Evolutionary conservation across 2,113 vertebrate species (phyloP).

Genomic region (Mellivora capensis): DNA sequence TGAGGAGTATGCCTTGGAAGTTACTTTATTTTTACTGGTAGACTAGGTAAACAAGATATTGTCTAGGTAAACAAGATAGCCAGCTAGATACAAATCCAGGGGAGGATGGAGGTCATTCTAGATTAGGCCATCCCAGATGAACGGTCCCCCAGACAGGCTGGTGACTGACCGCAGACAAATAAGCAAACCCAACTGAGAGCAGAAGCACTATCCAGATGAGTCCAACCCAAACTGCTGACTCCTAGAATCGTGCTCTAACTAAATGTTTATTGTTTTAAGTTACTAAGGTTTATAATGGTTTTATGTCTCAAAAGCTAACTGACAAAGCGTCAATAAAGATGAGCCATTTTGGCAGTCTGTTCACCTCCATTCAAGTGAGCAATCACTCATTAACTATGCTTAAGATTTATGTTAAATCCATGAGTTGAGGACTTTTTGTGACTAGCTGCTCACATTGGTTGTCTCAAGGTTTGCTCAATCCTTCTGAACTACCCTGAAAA

Average conservation of each 20-base stretch:
- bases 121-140: background rate
- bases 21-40: background rate
- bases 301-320: background rate
- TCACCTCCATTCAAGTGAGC: background rate
- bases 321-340: background rate
- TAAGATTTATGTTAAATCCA: background rate
- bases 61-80: background rate
- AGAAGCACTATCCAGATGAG: background rate
- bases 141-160: accelerated
- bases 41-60: background rate
- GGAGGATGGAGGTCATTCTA: background rate
- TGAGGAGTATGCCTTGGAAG: background rate
- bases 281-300: background rate
- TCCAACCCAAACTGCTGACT: background rate
- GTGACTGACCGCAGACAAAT: background rate
- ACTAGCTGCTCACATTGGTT: background rate
- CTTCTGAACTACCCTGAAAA: background rate
- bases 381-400: background rate
- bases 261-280: background rate
- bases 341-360: background rate
- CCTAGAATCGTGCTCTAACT: background rate
- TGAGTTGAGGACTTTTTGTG: background rate
- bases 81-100: background rate
- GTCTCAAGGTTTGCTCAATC: background rate
- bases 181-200: background rate